Evolutionary conservation across 2,888 invertebrate genomes (phyloP).

Genomic region (Cenopis cana): DNA sequence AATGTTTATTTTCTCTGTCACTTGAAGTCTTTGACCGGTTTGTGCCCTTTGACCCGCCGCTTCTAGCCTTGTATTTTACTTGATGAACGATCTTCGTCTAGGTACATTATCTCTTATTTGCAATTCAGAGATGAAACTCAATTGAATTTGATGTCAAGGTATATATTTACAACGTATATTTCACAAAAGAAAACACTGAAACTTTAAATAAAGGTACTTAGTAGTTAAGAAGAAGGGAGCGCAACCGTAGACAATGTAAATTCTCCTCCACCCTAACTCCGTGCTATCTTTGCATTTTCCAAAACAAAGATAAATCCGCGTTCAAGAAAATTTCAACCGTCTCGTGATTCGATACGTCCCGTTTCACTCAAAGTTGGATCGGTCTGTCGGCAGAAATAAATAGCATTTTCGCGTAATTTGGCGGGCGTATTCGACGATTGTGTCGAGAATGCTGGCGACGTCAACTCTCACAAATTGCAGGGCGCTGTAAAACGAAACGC

Average conservation of each 20-base stretch:
- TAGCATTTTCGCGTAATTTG: constrained; percentile 69
- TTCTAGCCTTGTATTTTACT: neutral
- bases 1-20: too few species aligned
- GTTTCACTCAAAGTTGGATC: constrained; percentile 59
- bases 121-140: neutral
- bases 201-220: constrained; percentile 3
- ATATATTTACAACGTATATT: neutral
- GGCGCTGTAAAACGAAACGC: constrained; percentile 66
- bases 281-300: constrained; percentile 17
- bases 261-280: constrained; percentile 5
- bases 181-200: neutral
- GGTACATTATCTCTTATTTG: neutral
- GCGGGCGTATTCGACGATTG: constrained; percentile 65
- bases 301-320: constrained; percentile 31
- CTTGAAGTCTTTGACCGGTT: neutral
- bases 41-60: neutral
- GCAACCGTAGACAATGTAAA: constrained; percentile 11
- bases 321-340: constrained; percentile 44
- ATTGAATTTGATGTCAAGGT: neutral
- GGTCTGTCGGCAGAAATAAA: constrained; percentile 65
- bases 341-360: constrained; percentile 49
- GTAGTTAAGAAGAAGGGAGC: neutral
- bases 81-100: neutral
- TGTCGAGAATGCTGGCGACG: constrained; percentile 59
- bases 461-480: constrained; percentile 71